phyloP scores from a whole-genome alignment of 2,888 invertebrate species.

The Ditula angustiorana region DNA sequence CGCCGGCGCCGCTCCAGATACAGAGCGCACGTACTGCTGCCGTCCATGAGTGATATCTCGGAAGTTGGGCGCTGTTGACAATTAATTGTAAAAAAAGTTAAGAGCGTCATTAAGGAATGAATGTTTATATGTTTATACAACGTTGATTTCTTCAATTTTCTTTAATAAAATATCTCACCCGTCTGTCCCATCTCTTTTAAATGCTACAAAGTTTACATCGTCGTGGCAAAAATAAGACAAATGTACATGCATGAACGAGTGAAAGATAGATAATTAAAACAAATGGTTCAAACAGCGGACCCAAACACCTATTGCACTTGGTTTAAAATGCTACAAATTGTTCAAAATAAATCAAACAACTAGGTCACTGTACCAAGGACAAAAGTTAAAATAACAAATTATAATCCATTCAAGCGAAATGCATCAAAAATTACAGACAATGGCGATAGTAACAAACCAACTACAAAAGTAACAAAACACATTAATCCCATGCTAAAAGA shows the following conservation, averaged over 20 bases:
- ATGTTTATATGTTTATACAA: too few relatives aligned
- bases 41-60: not conserved
- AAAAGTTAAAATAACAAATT: constrained; percentile 7
- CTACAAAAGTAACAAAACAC: not conserved
- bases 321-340: not conserved
- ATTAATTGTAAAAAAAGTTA: too few relatives aligned
- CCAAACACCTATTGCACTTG: too few relatives aligned
- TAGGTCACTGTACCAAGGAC: constrained; percentile 23
- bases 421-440: constrained; percentile 10
- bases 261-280: too few relatives aligned
- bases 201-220: too few relatives aligned
- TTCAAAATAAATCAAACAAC: not conserved
- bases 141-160: too few relatives aligned
- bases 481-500: not conserved
- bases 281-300: too few relatives aligned
- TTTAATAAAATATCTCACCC: too few relatives aligned
- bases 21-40: constrained; percentile 44
- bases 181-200: too few relatives aligned
- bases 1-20: constrained; percentile 47
- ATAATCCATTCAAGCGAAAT: constrained; percentile 8
- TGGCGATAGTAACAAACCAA: not conserved
- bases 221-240: too few relatives aligned
- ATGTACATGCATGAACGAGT: too few relatives aligned
- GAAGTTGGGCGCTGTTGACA: not conserved
- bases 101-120: too few relatives aligned